Percentiles rank a stretch among this genome's conserved stretches.
Conservation (phyloP, 2,888 invertebrate species). For the Limnephilus marmoratus region DNA sequence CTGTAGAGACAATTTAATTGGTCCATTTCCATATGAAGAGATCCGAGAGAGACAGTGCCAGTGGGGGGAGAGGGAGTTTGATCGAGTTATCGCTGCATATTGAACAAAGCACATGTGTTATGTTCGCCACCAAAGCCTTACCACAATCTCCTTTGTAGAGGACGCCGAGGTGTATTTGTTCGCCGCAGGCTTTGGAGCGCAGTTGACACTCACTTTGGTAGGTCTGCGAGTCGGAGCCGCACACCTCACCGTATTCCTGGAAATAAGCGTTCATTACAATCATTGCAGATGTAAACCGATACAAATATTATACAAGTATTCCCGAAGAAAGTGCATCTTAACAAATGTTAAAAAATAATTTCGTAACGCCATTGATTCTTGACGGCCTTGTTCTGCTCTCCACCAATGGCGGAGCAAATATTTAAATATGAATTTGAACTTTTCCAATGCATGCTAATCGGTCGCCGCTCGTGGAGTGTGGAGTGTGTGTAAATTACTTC, state of each 20-base stretch:
- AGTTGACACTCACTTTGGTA: conserved; percentile 92
- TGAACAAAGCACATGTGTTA: conserved; percentile 18
- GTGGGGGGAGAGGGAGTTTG: background rate
- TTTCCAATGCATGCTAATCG: too few relatives aligned
- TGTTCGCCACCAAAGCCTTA: conserved; percentile 74
- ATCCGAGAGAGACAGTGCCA: background rate
- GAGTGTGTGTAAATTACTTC: too few relatives aligned
- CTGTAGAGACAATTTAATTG: background rate
- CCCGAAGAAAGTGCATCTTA: too few relatives aligned
- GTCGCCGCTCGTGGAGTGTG: too few relatives aligned
- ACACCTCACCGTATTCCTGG: conserved; percentile 82
- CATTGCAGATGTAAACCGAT: too few relatives aligned
- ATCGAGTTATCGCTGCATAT: conserved; percentile 21
- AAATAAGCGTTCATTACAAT: background rate
- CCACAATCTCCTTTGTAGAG: conserved; percentile 92
- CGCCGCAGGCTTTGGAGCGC: conserved; percentile 86
- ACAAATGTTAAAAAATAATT: too few relatives aligned
- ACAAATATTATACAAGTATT: too few relatives aligned
- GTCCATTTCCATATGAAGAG: background rate
- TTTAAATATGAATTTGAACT: too few relatives aligned
- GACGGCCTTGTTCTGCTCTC: too few relatives aligned
- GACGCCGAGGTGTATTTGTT: conserved; percentile 83
- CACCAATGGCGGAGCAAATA: too few relatives aligned
- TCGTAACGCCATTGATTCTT: too few relatives aligned
- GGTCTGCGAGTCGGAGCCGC: conserved; percentile 91